Percentiles rank a stretch among this genome's conserved stretches.
Evolutionary conservation across 2,888 invertebrate species (phyloP).

Genomic region (Crocallis elinguaria): DNA sequence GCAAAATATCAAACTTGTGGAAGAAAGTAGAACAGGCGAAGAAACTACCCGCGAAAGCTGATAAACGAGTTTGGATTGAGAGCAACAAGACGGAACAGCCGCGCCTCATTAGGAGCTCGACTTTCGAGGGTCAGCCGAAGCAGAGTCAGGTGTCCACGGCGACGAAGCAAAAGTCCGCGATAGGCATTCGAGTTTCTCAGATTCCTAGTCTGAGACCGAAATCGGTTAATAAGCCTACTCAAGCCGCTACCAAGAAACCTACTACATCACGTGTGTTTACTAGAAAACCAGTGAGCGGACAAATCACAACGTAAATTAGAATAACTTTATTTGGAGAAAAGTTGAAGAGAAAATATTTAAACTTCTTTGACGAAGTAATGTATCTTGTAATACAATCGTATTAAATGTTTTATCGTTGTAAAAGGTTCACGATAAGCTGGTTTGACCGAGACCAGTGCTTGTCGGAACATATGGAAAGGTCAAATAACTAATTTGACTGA

Average conservation of each 20-base stretch:
- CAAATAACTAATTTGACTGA: neutral
- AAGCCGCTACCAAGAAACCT: constrained; percentile 55
- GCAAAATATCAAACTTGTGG: constrained; percentile 93
- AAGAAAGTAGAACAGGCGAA: constrained; percentile 90
- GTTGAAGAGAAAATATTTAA: neutral
- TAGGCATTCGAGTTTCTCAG: constrained; percentile 75
- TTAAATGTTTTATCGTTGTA: constrained; percentile 9
- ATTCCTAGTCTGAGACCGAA: constrained; percentile 74
- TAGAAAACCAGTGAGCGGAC: constrained; percentile 64
- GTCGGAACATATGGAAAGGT: neutral
- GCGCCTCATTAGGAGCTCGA: constrained; percentile 86
- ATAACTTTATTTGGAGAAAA: constrained; percentile 9
- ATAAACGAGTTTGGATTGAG: constrained; percentile 86
- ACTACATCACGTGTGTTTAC: constrained; percentile 56
- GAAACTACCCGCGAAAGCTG: constrained; percentile 83
- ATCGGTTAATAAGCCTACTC: constrained; percentile 48
- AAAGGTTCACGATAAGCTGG: neutral
- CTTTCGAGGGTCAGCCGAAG: constrained; percentile 86
- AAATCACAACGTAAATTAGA: constrained; percentile 52
- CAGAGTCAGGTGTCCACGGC: constrained; percentile 59
- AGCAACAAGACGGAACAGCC: constrained; percentile 67
- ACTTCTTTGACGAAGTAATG: constrained; percentile 13
- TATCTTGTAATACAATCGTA: constrained; percentile 14
- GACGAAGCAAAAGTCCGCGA: constrained; percentile 78
- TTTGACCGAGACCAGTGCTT: constrained; percentile 4